Percentiles rank a stretch among this genome's conserved stretches.
phyloP scores from a whole-genome alignment of 1,140 invertebrate genomes.

The Penaeus japonicus region DNA sequence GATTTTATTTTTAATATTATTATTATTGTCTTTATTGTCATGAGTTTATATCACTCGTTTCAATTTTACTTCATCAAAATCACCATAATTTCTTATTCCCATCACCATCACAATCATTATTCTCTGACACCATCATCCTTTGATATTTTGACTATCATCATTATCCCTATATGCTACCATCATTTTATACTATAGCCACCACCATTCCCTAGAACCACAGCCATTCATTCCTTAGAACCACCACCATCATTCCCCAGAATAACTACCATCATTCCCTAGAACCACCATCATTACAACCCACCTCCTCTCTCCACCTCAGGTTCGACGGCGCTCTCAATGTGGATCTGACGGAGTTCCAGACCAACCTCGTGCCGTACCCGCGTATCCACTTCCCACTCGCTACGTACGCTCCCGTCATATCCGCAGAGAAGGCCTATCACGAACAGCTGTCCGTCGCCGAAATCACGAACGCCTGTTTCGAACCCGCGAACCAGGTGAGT shows the following conservation, averaged over 20 bases:
- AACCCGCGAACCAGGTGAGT: conserved; percentile 30
- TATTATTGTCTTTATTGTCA: too few relatives aligned
- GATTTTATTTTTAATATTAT: too few relatives aligned
- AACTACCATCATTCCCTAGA: neutral
- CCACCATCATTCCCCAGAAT: neutral
- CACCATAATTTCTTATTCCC: too few relatives aligned
- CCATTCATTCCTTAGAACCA: neutral
- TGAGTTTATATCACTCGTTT: too few relatives aligned
- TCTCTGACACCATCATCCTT: too few relatives aligned
- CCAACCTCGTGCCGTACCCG: conserved; percentile 40
- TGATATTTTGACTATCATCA: too few relatives aligned
- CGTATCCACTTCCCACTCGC: conserved; percentile 41
- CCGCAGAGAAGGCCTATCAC: conserved; percentile 36
- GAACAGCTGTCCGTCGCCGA: conserved; percentile 33
- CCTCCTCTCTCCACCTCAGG: neutral
- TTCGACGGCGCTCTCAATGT: conserved; percentile 39
- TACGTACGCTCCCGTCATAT: conserved; percentile 40
- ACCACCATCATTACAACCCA: neutral
- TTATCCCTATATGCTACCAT: too few relatives aligned
- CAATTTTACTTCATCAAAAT: too few relatives aligned
- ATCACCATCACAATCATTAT: too few relatives aligned
- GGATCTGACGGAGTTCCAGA: conserved; percentile 39
- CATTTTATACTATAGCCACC: too few relatives aligned
- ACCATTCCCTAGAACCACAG: too few relatives aligned
- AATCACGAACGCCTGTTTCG: conserved; percentile 39